Conservation (phyloP, 2,888 invertebrate genomes). For the Drosophila formosana region DNA sequence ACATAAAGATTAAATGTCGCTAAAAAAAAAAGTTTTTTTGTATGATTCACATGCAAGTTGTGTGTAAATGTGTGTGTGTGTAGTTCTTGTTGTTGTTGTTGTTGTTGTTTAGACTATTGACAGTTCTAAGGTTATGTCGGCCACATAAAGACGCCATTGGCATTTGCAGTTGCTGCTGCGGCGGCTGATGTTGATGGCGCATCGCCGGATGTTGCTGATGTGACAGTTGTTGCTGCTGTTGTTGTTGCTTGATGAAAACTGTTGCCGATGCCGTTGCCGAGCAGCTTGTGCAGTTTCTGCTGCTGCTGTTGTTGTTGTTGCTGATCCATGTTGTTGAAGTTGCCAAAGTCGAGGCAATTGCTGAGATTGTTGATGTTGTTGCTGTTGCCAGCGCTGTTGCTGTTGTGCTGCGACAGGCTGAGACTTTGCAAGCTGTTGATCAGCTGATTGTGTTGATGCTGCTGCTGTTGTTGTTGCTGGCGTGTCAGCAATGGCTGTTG, state of each 20-base stretch:
- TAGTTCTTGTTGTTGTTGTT: background rate
- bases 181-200: conserved; percentile 15
- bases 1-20: conserved; percentile 42
- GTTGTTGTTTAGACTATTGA: conserved; percentile 13
- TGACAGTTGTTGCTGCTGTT: conserved; percentile 28
- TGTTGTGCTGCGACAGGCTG: conserved; percentile 23
- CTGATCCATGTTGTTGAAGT: conserved; percentile 38
- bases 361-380: conserved; percentile 24
- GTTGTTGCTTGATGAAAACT: conserved; percentile 37
- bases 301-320: conserved; percentile 53
- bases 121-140: conserved; percentile 65
- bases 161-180: conserved; percentile 18
- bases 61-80: background rate
- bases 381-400: conserved; percentile 24
- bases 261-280: conserved; percentile 30
- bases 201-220: conserved; percentile 23
- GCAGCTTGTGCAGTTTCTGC: conserved; percentile 54
- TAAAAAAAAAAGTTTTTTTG: conserved; percentile 24
- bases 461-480: conserved; percentile 36
- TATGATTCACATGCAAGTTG: conserved; percentile 4
- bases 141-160: conserved; percentile 58
- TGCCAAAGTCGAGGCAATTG: conserved; percentile 36
- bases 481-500: conserved; percentile 18
- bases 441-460: conserved; percentile 20
- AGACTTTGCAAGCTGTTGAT: conserved; percentile 23